phyloP scores from a whole-genome alignment of 2,888 invertebrate species.

The Lithodes maja region DNA sequence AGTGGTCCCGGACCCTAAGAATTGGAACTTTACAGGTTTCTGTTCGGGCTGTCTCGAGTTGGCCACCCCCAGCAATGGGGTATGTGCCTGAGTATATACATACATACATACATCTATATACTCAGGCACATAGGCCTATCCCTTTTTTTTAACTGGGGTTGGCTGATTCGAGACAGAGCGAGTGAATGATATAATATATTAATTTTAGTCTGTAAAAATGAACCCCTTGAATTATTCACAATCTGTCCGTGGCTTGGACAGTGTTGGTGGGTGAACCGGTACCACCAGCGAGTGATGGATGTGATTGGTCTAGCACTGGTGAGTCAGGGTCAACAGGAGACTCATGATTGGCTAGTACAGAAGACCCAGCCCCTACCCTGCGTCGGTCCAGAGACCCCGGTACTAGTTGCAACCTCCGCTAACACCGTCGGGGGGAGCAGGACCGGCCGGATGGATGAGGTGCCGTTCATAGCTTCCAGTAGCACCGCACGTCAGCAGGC shows the following conservation, averaged over 20 bases:
- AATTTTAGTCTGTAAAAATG: not conserved
- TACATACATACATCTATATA: no score
- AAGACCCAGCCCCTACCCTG: slow-evolving; percentile 65
- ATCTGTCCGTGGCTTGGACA: not conserved
- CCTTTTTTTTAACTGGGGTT: no score
- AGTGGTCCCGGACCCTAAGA: no score
- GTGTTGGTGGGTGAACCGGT: slow-evolving; percentile 68
- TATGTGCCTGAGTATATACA: no score
- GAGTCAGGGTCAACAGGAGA: slow-evolving; percentile 28
- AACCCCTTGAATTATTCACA: not conserved
- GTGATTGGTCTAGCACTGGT: slow-evolving; percentile 53
- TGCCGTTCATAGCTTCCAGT: not conserved
- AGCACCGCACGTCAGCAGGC: no score
- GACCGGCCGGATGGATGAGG: not conserved
- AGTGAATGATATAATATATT: not conserved
- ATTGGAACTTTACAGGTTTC: no score
- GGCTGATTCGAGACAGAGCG: no score
- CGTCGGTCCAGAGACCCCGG: not conserved
- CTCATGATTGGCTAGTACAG: slow-evolving; percentile 55
- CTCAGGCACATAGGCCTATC: not conserved
- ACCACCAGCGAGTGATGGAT: slow-evolving; percentile 56
- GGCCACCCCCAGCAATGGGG: no score
- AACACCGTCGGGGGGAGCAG: not conserved
- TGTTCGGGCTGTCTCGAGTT: no score
- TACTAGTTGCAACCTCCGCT: not conserved